Evolutionary conservation across 2,888 invertebrate genomes (phyloP), one percentile per base, ranked within the genome.

Genomic region (Platycheirus albimanus): DNA sequence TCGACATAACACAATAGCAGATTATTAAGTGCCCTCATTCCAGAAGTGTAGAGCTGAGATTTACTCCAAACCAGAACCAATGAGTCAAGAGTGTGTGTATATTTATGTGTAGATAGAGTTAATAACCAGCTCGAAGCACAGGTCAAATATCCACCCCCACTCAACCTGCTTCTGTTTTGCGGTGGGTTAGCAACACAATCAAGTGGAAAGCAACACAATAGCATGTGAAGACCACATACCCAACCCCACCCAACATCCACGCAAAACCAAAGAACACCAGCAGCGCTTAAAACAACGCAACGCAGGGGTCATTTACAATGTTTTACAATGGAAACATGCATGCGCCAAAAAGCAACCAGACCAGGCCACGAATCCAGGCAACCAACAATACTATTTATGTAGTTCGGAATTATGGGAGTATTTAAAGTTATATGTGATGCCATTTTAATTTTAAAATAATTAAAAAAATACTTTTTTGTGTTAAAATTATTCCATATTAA

Each of bases 191-290:
- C 71, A 66, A 85, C 86, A 87, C 87, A 88, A 88, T 88, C 88
- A 88, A 87, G 88, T 87, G 87, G 85, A 87, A 89, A 88, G 87
- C 87, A 88, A 87, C 85, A 88, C 89, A 88, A 88, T 86, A 87
- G 87, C 87, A 87, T 86, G 79, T 88, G 87, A 72, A 54, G 85
- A 84, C 84, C 76, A 41, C 63, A 72, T 45, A 36, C 70, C 28
- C 58, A 56, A 15, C 8, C 24, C 47, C 24, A 20, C 36, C 28
- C 24, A 54, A 41, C 13, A 45, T 2, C 45, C 45, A 45, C 28
- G n/a, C 45, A 61, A 45, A 61, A 61, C 61, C 41, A 15, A 58
- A 15, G 56, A 61, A 61, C 61, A 61, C 61, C 43, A 45, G 30
- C 54, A 54, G 41, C 20, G 78, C 45, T 77, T 77, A 63, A 77